Conservation (phyloP, 2,888 invertebrate genomes). For the Trichopoda pennipes region DNA sequence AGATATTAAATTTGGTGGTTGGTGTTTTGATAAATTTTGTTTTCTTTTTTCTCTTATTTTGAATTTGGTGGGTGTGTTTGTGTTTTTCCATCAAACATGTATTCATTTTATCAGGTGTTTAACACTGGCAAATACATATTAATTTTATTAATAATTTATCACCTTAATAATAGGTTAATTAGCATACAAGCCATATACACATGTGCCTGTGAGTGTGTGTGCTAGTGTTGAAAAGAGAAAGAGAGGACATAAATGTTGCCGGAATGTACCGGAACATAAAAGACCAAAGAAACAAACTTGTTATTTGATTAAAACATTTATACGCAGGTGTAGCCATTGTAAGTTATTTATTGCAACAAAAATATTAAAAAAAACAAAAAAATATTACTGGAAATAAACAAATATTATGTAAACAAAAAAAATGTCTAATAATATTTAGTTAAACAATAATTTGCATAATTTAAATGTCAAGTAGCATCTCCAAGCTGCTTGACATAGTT, state of each 20-base stretch:
- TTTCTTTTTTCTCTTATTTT: not conserved
- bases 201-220: too few relatives aligned
- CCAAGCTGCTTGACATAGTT: conserved; percentile 30
- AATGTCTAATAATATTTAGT: conserved; percentile 29
- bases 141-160: conserved; percentile 41
- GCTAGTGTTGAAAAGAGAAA: too few relatives aligned
- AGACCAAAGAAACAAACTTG: conserved; percentile 60
- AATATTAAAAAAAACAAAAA: not conserved
- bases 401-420: conserved; percentile 37
- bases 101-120: conserved; percentile 58
- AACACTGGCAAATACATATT: conserved; percentile 41
- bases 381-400: not conserved
- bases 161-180: conserved; percentile 30
- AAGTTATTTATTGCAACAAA: conserved; percentile 18
- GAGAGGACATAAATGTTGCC: not conserved
- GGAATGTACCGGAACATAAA: conserved; percentile 55
- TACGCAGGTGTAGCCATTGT: conserved; percentile 57
- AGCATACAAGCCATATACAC: not conserved
- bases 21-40: too few relatives aligned
- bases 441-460: conserved; percentile 39
- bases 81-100: conserved; percentile 2
- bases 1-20: conserved; percentile 5
- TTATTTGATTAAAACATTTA: conserved; percentile 43
- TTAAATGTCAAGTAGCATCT: conserved; percentile 55
- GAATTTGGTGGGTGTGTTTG: conserved; percentile 15